phyloP scores from a whole-genome alignment of 2,888 invertebrate genomes.

The Tipula lateralis region DNA sequence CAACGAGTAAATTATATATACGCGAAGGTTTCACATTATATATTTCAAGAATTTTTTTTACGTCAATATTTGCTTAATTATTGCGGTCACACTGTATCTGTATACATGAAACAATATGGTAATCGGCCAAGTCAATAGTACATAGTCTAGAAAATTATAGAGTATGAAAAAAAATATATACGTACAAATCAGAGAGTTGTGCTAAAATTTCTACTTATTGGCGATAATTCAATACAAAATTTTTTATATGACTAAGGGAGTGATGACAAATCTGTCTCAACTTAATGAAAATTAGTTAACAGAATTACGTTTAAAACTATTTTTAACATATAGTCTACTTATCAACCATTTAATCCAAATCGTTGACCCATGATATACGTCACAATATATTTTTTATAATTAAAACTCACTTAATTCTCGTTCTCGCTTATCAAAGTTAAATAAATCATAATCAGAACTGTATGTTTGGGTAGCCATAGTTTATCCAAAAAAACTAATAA shows the following conservation, averaged over 20 bases:
- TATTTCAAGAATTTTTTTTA: neutral
- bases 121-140: neutral
- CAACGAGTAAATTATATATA: neutral
- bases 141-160: neutral
- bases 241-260: neutral
- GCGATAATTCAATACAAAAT: neutral
- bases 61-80: neutral
- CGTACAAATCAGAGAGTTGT: neutral
- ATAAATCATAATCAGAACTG: conserved; percentile 12
- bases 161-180: neutral
- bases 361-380: neutral
- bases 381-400: neutral
- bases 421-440: conserved; percentile 24
- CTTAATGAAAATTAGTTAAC: neutral
- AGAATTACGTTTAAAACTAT: neutral
- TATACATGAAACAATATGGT: neutral
- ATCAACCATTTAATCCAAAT: neutral
- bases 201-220: neutral
- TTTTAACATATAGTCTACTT: neutral
- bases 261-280: neutral
- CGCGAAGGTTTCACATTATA: neutral
- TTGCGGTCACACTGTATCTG: neutral
- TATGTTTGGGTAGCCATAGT: neutral
- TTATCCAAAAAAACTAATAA: neutral
- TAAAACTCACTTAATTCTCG: conserved; percentile 26